Conservation (phyloP, 2,113 vertebrate species). For the Calypte anna region DNA sequence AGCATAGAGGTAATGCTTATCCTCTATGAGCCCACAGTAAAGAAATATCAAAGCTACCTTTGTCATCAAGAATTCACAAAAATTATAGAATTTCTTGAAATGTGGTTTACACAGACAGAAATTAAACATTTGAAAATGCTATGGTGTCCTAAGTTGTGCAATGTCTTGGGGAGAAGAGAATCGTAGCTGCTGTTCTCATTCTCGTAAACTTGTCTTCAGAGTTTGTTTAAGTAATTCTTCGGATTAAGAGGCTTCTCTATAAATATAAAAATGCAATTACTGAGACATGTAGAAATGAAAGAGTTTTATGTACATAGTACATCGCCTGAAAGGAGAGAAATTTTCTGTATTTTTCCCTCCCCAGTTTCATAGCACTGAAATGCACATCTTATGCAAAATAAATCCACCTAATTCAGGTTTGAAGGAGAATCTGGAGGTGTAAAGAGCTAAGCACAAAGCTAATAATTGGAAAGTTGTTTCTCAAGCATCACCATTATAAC, state of each 20-base stretch:
- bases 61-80: not conserved
- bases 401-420: not conserved
- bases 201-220: not conserved
- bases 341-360: not conserved
- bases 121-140: not conserved
- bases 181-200: not conserved
- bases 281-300: not conserved
- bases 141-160: not conserved
- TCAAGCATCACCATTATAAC: not conserved
- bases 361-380: not conserved
- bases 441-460: not conserved
- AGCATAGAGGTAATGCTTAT: not conserved
- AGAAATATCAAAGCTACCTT: not conserved
- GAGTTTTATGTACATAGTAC: not conserved
- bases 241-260: not conserved
- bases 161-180: not conserved
- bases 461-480: not conserved
- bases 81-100: not conserved
- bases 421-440: not conserved
- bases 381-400: not conserved
- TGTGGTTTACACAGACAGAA: not conserved
- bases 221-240: not conserved
- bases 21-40: not conserved
- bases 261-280: not conserved
- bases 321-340: not conserved